Conservation (phyloP, 2,888 invertebrate genomes). For the Thereva unica region DNA sequence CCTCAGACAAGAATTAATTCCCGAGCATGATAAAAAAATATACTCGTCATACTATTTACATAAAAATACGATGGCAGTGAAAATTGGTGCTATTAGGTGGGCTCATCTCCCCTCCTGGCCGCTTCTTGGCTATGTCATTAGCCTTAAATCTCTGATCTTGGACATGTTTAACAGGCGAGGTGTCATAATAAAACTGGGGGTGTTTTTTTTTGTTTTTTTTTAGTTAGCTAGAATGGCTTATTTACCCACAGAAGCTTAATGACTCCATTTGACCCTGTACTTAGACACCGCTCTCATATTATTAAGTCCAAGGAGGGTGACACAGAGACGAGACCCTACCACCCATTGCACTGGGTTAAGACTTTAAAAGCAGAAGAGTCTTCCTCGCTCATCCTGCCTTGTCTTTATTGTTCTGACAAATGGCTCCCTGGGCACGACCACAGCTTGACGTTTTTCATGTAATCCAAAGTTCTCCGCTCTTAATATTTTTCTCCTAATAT, state of each 20-base stretch:
- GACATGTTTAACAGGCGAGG: conserved; percentile 31
- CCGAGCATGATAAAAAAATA: too few species aligned
- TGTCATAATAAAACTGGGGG: conserved; percentile 33
- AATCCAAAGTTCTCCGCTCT: conserved; percentile 31
- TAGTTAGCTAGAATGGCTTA: conserved; percentile 26
- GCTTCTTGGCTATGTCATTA: conserved; percentile 3
- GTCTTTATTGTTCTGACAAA: conserved; percentile 21
- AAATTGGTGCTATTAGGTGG: too few species aligned
- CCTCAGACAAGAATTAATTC: too few species aligned
- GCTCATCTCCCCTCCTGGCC: too few species aligned
- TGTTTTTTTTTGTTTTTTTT: conserved; percentile 19
- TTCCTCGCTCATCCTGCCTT: neutral
- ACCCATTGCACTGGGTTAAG: neutral
- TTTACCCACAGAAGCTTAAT: conserved; percentile 27
- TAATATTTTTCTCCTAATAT: conserved; percentile 34
- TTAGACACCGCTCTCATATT: conserved; percentile 19
- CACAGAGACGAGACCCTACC: neutral
- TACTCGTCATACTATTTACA: too few species aligned
- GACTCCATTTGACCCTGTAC: conserved; percentile 28
- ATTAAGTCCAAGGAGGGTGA: conserved; percentile 26
- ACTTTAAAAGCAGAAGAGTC: neutral
- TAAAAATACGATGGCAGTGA: too few species aligned
- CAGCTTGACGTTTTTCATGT: conserved; percentile 28
- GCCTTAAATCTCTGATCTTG: conserved; percentile 29
- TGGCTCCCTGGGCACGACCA: conserved; percentile 33